phyloP scores from a whole-genome alignment of 2,888 invertebrate genomes.

The Onthophagus sagittarius region DNA sequence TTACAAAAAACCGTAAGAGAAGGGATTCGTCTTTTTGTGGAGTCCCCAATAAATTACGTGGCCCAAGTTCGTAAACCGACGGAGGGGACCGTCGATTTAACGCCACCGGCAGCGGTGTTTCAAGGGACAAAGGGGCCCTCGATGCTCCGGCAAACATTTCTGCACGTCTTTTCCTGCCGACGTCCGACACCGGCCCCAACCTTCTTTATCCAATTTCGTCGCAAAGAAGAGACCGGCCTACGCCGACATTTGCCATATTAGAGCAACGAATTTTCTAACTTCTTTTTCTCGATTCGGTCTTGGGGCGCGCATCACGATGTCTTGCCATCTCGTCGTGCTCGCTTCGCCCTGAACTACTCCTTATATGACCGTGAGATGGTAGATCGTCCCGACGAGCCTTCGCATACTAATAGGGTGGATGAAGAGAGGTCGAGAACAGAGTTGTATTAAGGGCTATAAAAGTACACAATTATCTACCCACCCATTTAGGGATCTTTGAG shows the following conservation, averaged over 20 bases:
- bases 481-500: no score
- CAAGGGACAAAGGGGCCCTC: neutral
- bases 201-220: constrained; percentile 9
- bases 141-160: neutral
- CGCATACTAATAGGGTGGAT: constrained; percentile 24
- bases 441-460: neutral
- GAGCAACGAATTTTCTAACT: constrained; percentile 10
- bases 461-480: neutral
- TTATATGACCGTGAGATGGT: constrained; percentile 30
- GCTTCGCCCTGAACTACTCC: constrained; percentile 16
- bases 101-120: neutral
- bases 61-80: neutral
- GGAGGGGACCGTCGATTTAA: neutral
- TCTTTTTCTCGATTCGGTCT: constrained; percentile 2
- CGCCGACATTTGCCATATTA: constrained; percentile 4
- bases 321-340: neutral
- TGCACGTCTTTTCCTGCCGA: neutral
- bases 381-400: constrained; percentile 27
- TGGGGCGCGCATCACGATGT: neutral
- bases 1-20: neutral
- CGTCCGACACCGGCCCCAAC: neutral
- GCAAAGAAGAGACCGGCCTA: neutral
- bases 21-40: neutral
- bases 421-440: neutral
- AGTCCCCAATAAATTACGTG: neutral